These are phyloP conservation scores for Gandaritis pyraliata DNA, from an alignment of 2,888 invertebrate genomes.

Conservation along the genomic window DNA sequence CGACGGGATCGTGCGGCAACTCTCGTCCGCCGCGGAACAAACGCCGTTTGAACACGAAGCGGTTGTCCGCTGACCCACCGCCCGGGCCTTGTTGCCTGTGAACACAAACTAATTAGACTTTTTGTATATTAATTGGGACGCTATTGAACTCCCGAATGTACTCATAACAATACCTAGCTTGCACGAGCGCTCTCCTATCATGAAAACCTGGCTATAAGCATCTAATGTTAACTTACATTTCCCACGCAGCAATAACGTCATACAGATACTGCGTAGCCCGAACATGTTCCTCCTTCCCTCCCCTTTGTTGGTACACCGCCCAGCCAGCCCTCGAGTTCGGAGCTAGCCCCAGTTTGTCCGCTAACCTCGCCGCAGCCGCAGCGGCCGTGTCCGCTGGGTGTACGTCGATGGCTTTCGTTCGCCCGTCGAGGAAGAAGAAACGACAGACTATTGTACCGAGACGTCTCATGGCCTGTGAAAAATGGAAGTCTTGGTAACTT, in stretches of 20 bases:
- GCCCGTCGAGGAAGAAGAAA: conserved; percentile 97
- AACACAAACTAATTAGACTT: not conserved
- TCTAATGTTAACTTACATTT: conserved; percentile 85
- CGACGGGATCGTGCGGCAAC: conserved; percentile 97
- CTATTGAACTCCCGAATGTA: no score
- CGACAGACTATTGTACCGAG: conserved; percentile 96
- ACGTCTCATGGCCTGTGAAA: conserved; percentile 92
- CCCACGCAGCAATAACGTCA: conserved; percentile 97
- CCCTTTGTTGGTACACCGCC: conserved; percentile 96
- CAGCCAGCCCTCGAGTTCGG: conserved; percentile 92
- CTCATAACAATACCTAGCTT: no score
- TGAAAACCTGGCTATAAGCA: no score
- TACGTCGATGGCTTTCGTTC: conserved; percentile 97
- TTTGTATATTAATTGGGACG: no score
- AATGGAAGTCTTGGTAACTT: not conserved
- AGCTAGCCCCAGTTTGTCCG: conserved; percentile 93
- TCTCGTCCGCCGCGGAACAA: conserved; percentile 95
- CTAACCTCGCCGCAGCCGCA: conserved; percentile 94
- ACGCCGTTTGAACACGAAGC: conserved; percentile 96
- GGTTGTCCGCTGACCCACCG: conserved; percentile 93
- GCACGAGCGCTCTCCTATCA: no score
- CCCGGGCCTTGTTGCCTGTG: conserved; percentile 85
- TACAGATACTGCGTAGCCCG: conserved; percentile 96
- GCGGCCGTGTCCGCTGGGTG: conserved; percentile 97
- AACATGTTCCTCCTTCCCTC: conserved; percentile 95